A percentile compares a stretch with the other conserved stretches of the same genome.
These are phyloP conservation scores for Cathartes aura DNA, from an alignment of 2,113 vertebrate species.

Conservation along the genomic window DNA sequence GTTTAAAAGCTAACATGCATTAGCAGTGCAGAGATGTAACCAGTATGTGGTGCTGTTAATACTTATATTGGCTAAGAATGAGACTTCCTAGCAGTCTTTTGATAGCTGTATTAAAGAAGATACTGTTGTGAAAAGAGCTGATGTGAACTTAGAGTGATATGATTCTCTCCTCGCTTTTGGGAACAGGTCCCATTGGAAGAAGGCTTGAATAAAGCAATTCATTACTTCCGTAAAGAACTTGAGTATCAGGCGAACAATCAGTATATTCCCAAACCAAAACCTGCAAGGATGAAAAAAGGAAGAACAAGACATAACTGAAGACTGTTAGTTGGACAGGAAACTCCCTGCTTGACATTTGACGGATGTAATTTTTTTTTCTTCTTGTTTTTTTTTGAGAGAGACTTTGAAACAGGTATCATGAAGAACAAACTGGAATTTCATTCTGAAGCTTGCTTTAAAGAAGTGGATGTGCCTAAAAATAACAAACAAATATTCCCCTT, in stretches of 20 bases:
- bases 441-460: conserved; percentile 84
- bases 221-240: conserved; percentile 96
- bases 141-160: background rate
- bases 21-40: conserved; percentile 3
- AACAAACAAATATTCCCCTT: conserved; percentile 54
- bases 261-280: conserved; percentile 98
- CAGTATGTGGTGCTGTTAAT: conserved; percentile 5
- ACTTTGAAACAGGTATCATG: conserved; percentile 81
- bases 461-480: conserved; percentile 84
- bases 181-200: conserved; percentile 94
- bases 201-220: conserved; percentile 98
- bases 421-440: conserved; percentile 85
- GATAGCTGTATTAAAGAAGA: background rate
- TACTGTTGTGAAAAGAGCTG: background rate
- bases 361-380: conserved; percentile 66
- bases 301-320: conserved; percentile 89
- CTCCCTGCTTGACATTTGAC: conserved; percentile 67
- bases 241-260: conserved; percentile 98
- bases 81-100: background rate
- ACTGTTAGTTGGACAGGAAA: conserved; percentile 3
- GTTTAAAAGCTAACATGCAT: background rate
- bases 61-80: background rate
- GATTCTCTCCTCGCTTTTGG: conserved; percentile 5
- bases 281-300: conserved; percentile 95
- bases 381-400: conserved; percentile 46